Evolutionary conservation across 2,888 invertebrate genomes (phyloP), one percentile per base, ranked within the genome.

Genomic region (Peribatodes rhomboidaria): DNA sequence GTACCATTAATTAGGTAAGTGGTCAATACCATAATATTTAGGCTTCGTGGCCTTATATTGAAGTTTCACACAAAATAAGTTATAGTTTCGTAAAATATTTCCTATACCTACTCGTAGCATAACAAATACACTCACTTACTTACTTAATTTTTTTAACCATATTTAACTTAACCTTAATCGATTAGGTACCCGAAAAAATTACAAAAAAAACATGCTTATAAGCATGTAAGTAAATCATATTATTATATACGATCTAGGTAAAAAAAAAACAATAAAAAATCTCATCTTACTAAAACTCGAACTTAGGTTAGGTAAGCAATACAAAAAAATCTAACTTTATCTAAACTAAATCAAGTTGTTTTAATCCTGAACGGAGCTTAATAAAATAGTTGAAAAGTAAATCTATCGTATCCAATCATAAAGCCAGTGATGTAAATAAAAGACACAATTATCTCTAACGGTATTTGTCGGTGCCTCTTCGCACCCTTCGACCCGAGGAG

Each of bases 371-470:
- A 37, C 13, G 9, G 22, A 53, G 37, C 27, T 27, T 37, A 65
- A 61, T 47, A 64, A 65, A 55, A 59, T 62, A 55, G 37, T 47
- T 33, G 2, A 62, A 60, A 41, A 58, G 27, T 58, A 55, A 65
- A 67, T 65, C 59, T 61, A 67, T 78, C 74, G 74, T 71, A 76
- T 79, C 76, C 77, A 79, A 77, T 80, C 74, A 78, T 79, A 81
- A 76, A 77, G 75, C 20, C 52, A 72, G 71, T 77, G 81, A 78
- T 84, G 82, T 85, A 84, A 85, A 87, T 86, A 86, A 86, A 86
- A 84, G 82, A 83, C 83, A 85, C 84, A 86, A 86, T 87, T 87
- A 87, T 84, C 84, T 76, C 79, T 85, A 87, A 87, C 87, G 82
- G 86, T 85, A 84, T 86, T 85, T 83, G 82, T 79, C 81, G 80